phyloP scores from a whole-genome alignment of 2,888 invertebrate genomes.

The Lasioglossum calceatum region DNA sequence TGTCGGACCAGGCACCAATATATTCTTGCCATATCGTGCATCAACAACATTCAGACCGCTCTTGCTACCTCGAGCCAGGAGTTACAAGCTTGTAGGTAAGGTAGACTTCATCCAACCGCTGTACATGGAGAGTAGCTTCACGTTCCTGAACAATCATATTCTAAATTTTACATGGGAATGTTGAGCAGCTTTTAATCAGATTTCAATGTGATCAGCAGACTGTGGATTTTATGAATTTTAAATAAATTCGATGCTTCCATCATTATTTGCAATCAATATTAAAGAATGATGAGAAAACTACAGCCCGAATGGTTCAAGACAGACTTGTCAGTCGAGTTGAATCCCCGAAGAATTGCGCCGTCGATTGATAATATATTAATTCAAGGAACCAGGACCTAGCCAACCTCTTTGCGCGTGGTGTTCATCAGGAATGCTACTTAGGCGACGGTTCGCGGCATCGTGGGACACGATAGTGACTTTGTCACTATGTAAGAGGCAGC shows the following conservation, averaged over 20 bases:
- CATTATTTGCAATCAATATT: too few relatives aligned
- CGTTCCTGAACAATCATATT: neutral
- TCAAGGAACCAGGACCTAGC: neutral
- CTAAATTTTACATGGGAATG: neutral
- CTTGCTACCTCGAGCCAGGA: constrained; percentile 32
- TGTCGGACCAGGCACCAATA: constrained; percentile 23
- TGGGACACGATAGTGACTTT: constrained; percentile 14
- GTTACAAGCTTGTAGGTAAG: constrained; percentile 2
- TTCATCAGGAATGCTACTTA: constrained; percentile 30
- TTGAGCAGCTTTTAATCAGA: neutral
- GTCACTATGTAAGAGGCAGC: neutral
- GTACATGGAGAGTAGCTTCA: constrained; percentile 5
- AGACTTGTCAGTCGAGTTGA: neutral
- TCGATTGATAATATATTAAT: neutral
- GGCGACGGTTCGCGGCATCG: neutral
- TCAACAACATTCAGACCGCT: constrained; percentile 39
- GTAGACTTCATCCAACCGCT: constrained; percentile 11
- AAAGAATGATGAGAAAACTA: neutral
- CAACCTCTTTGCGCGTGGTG: neutral
- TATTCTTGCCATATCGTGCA: constrained; percentile 51
- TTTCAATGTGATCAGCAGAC: too few relatives aligned
- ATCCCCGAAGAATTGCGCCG: neutral
- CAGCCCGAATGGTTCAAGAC: neutral
- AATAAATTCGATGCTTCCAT: too few relatives aligned
- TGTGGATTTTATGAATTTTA: too few relatives aligned